Evolutionary conservation across 1,140 invertebrate species (phyloP).

Genomic region (Lepeophtheirus salmonis): DNA sequence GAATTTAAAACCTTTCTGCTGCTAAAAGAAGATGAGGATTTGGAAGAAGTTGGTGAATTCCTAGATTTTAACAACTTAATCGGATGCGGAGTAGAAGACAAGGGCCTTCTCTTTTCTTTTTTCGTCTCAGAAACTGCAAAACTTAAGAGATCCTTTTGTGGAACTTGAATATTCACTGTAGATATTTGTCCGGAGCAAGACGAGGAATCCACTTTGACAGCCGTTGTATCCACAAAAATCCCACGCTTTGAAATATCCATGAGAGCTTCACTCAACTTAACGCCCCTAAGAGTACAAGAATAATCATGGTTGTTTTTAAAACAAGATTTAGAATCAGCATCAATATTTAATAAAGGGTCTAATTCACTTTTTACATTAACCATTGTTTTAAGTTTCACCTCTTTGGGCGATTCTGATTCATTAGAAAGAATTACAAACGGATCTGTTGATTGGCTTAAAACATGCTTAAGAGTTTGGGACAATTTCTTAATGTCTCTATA

Average conservation of each 20-base stretch:
- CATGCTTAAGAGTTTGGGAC: not conserved
- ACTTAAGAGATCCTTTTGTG: not conserved
- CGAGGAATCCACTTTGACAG: not conserved
- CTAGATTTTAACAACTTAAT: no score
- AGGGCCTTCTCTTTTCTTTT: not conserved
- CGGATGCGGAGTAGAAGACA: no score
- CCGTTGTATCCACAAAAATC: not conserved
- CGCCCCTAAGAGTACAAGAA: not conserved
- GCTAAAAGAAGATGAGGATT: no score
- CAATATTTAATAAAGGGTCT: not conserved
- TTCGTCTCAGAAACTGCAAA: not conserved
- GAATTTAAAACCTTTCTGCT: no score
- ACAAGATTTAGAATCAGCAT: not conserved
- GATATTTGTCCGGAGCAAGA: not conserved
- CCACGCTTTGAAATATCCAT: not conserved
- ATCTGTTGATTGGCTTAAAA: not conserved
- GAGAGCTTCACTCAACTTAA: not conserved
- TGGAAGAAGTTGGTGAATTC: no score
- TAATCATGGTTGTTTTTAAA: not conserved
- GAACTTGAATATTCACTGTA: not conserved
- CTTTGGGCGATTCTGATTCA: not conserved
- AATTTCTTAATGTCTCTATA: not conserved
- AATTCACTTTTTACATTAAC: not conserved
- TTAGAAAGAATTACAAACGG: no score
- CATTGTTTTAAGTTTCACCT: no score